Evolutionary conservation across 2,888 invertebrate genomes (phyloP), one percentile per base, ranked within the genome.

Genomic region (Harmothoe impar): DNA sequence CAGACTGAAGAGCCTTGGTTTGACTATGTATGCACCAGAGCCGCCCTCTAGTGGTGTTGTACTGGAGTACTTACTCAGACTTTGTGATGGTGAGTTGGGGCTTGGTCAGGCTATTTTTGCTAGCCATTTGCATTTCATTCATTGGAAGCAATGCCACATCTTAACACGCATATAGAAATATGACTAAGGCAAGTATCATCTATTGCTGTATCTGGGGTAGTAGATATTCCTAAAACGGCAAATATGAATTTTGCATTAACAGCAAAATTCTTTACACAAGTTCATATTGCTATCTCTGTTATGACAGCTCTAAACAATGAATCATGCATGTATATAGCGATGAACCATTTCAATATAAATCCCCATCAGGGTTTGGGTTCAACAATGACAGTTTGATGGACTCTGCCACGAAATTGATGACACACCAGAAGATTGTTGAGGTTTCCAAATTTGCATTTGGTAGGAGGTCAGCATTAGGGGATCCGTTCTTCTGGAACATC

Each of bases 381-480:
- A 68, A n/a, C 62, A 29, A 56, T 20, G 31, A 25, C 0, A 62
- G 62, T 68, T 23, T 89, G 29, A 89, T 62, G 31, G 52, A 86
- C 25, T 15, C n/a, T 10, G 3, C 20, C 23, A 12, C 43, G 5
- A 51, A 10, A 20, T n/a, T 51, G 33, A 23, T 95, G 0, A 97
- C 98, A 0, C 97, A 98, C 96, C 99, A 99, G 94, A 97, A 98
- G 92, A 96, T 98, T 92, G 96, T 98, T 17, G 99, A 99, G 95
- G 97, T 98, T 7, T 98, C 98, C 96, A 99, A 99, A 95, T 99
- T 97, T 96, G 98, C 97, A 25, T 99, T 98, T 95, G 99, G 98
- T 0, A 97, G 97, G 94, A 96, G 99, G 93, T 98, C 98, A 0
- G 97, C 97, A 93, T 96, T 99, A 92, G 99, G 98, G 0, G 99